These are phyloP conservation scores for Equus quagga DNA, from an alignment of 2,113 vertebrate species.

Conservation along the genomic window DNA sequence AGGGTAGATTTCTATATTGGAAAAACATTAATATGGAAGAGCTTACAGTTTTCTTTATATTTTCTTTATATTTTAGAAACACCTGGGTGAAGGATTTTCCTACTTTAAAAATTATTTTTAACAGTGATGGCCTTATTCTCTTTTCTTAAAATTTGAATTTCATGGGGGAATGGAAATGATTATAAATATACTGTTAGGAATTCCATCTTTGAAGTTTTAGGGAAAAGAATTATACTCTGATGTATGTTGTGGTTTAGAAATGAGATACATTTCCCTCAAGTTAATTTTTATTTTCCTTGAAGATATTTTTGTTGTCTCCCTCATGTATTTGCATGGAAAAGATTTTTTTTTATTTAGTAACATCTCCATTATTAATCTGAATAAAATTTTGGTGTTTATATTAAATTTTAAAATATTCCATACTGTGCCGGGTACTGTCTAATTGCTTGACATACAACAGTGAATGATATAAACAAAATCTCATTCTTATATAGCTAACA, in stretches of 20 bases:
- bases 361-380: constrained; percentile 4
- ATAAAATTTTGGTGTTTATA: not conserved
- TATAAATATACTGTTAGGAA: constrained; percentile 37
- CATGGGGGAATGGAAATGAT: constrained; percentile 51
- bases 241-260: constrained; percentile 45
- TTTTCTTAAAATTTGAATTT: constrained; percentile 65
- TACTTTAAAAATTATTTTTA: constrained; percentile 43
- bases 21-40: constrained; percentile 17
- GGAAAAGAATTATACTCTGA: not conserved
- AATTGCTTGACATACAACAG: not conserved
- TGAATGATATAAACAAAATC: not conserved
- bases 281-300: constrained; percentile 63
- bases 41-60: not conserved
- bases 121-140: not conserved
- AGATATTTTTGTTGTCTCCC: constrained; percentile 26
- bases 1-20: constrained; percentile 17
- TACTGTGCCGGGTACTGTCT: not conserved
- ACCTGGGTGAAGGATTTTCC: not conserved
- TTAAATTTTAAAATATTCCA: constrained; percentile 26
- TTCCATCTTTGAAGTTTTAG: constrained; percentile 30
- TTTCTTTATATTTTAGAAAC: constrained; percentile 35
- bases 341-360: not conserved
- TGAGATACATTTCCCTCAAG: constrained; percentile 9
- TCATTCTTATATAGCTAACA: not conserved
- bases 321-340: constrained; percentile 23